Base-by-base conservation (phyloP, 2,113 vertebrate genomes). In the Nettapus auritus region DNA sequence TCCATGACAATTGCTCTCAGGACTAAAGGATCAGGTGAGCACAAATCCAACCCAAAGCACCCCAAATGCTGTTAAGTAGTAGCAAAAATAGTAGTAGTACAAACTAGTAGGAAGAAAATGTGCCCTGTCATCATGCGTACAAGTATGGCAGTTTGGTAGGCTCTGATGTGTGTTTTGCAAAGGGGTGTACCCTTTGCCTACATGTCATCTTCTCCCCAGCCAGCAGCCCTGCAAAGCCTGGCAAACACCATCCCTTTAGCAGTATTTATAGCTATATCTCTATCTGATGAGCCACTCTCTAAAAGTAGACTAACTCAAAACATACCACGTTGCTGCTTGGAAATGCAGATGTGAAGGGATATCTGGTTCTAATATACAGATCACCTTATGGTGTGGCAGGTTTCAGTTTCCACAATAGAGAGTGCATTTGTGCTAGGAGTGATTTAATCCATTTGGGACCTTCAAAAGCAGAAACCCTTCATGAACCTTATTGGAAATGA, bases 381-480 rank as follows among this genome's bases (percentile, higher is more conserved):
- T 96, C 96, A 95, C 97, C 95, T 97, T 97, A 89, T 95, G 96
- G 96, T 94, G 96, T 91, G 89, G 91, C 91, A 94, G 96, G 95
- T 96, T 96, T 97, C 91, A 88, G 96, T 97, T 97, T 97, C 96
- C 94, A 96, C 95, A 95, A 95, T 94, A 96, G 96, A 96, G 95
- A 96, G 94, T 94, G 91, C 93, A 91, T 97, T 97, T 96, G 78
- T 87, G 91, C 96, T 95, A 94, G 64, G 87, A 96, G 92, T 96
- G 89, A 96, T 96, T 96, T 96, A 96, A 96, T 91, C 92, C 96
- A 86, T 96, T 97, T 97, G 96, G 96, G 96, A 96, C 96, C 93
- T 96, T 96, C 96, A 96, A 96, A 97, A 95, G 93, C 95, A 94
- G 92, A 94, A 96, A 96, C 14, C 23, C 9, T 95, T 86, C 84